These are phyloP conservation scores for Andrena bicolor DNA, from an alignment of 2,888 invertebrate species.

Conservation along the genomic window DNA sequence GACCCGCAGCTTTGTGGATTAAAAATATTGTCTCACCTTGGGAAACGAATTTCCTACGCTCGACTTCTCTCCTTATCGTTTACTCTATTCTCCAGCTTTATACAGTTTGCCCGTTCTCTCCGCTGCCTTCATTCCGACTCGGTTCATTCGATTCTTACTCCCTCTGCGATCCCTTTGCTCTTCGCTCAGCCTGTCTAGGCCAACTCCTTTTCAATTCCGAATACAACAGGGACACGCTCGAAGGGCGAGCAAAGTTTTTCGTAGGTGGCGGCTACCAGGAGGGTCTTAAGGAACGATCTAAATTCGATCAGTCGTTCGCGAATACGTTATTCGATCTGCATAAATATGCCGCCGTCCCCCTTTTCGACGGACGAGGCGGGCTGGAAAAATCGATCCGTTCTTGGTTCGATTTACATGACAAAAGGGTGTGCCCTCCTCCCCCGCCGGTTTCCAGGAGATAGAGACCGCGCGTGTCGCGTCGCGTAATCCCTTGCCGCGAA, in stretches of 20 bases:
- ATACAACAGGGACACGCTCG: background rate
- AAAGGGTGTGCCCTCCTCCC: conserved; percentile 35
- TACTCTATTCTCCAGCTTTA: background rate
- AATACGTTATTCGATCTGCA: conserved; percentile 3
- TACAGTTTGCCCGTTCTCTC: background rate
- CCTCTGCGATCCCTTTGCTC: background rate
- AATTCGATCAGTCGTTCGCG: conserved; percentile 20
- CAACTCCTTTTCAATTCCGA: conserved; percentile 5
- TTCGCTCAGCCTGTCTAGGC: background rate
- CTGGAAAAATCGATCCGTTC: conserved; percentile 45
- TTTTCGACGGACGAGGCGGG: background rate
- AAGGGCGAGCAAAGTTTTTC: background rate
- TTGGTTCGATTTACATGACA: conserved; percentile 38
- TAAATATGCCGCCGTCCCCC: conserved; percentile 1
- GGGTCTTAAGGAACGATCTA: background rate
- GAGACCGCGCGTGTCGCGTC: conserved; percentile 33
- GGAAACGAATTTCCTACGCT: conserved; percentile 17
- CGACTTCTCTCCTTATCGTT: background rate
- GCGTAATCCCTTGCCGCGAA: conserved; percentile 30
- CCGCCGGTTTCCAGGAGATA: background rate
- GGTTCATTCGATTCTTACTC: too few relatives aligned
- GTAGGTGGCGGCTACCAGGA: background rate
- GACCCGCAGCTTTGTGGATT: too few relatives aligned
- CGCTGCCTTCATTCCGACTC: background rate
- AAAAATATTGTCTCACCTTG: background rate